Evolutionary conservation across 2,888 invertebrate species (phyloP), one percentile per base, ranked within the genome.

Genomic region (Unio pictorum): DNA sequence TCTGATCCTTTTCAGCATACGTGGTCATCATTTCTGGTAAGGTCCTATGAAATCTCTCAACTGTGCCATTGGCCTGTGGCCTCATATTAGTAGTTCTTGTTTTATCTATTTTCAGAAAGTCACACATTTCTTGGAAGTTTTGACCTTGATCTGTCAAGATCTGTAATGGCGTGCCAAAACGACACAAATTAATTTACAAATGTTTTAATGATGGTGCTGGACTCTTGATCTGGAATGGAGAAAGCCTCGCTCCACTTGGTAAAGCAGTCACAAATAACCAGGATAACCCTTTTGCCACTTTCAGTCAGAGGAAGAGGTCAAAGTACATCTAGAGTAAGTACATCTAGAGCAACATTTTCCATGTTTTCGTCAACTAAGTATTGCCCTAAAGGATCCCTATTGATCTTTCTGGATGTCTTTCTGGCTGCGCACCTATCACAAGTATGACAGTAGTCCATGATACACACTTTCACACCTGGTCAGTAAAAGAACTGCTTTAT

Each of bases 21-120:
- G 76, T 72, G 7, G 70, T 63, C 11, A 86, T 30, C 7, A 34
- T 34, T 34, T 34, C 34, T 17, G 61, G 56, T 23, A 84, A 55
- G 3, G 84, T 84, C 45, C 75, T 62, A 68, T 85, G 80, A 61
- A 76, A 75, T 17, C 84, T 17, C 84, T 23, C 66, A 34, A 34
- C 34, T 34, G 34, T 34, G 7, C 34, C 34, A 34, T 34, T 34
- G 8, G 34, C 1, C 1, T 34, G 7, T 34, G 1, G 34, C 8
- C 34, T 1, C 86, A 86, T 0, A 76, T 73, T 15, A 69, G 54
- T 4, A 82, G 87, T 74, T 30, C 68, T 62, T 18, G 64, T 66
- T 65, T 76, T 72, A 56, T 73, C 66, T 20, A 76, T 73, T 8
- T 67, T 59, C 6, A 74, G 57, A 5, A 76, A 20, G 6, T 72